Conservation (phyloP, 2,888 invertebrate species). For the Sympetrum striolatum region DNA sequence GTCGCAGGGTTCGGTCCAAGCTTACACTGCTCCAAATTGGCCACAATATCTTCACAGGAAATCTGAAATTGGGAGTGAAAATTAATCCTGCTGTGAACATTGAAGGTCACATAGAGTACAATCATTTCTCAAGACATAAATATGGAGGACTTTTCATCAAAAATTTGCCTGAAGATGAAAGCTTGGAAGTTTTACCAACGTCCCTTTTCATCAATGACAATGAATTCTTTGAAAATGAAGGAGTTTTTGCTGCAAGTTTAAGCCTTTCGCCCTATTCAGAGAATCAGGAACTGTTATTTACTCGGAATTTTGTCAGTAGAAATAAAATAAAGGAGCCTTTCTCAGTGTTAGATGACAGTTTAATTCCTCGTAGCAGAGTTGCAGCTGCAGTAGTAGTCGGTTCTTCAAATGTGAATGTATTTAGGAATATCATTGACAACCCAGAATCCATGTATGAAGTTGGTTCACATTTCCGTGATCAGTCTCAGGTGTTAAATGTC, state of each 20-base stretch:
- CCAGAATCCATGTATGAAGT: conserved; percentile 91
- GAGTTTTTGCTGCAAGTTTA: conserved; percentile 85
- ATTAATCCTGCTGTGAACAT: conserved; percentile 84
- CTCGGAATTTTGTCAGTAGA: conserved; percentile 83
- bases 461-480: conserved; percentile 93
- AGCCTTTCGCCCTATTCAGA: conserved; percentile 88
- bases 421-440: conserved; percentile 90
- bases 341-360: conserved; percentile 65
- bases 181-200: conserved; percentile 75
- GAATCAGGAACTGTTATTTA: conserved; percentile 81
- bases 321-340: conserved; percentile 89
- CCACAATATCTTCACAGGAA: conserved; percentile 82
- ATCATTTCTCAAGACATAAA: conserved; percentile 82
- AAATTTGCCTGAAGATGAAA: conserved; percentile 78
- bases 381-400: conserved; percentile 88
- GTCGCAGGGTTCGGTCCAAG: conserved; percentile 71
- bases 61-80: conserved; percentile 73
- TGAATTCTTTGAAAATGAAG: conserved; percentile 86
- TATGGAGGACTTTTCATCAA: conserved; percentile 85
- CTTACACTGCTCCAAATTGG: conserved; percentile 75
- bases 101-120: conserved; percentile 80
- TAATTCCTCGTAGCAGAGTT: conserved; percentile 90
- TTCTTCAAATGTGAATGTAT: conserved; percentile 82
- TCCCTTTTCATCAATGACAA: conserved; percentile 82
- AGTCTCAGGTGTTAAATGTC: conserved; percentile 91